phyloP scores from a whole-genome alignment of 1,140 invertebrate genomes.

The Adelges cooleyi region DNA sequence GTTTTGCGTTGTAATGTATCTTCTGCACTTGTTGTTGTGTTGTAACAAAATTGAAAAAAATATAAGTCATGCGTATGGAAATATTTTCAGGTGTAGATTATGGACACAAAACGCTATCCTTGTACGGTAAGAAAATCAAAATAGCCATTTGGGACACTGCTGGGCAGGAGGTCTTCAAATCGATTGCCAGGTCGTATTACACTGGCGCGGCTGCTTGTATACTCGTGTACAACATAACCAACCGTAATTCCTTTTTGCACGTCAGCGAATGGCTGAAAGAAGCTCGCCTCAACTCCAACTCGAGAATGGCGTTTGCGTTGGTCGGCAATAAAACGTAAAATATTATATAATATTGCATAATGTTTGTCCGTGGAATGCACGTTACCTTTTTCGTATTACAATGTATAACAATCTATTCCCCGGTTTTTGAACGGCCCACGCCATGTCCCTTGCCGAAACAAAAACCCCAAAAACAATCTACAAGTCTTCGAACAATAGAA shows the following conservation, averaged over 20 bases:
- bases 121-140: constrained; percentile 56
- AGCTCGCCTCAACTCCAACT: constrained; percentile 48
- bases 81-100: constrained; percentile 47
- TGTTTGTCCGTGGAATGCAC: too few species aligned
- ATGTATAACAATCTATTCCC: too few species aligned
- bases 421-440: too few species aligned
- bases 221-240: constrained; percentile 58
- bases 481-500: too few species aligned
- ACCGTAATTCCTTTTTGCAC: constrained; percentile 55
- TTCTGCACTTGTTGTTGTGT: too few species aligned
- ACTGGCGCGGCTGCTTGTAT: constrained; percentile 61
- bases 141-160: constrained; percentile 58
- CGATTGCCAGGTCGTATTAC: constrained; percentile 58
- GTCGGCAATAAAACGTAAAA: constrained; percentile 46
- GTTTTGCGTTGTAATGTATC: too few species aligned
- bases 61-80: too few species aligned
- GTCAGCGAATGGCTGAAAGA: constrained; percentile 58
- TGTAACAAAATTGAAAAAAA: too few species aligned
- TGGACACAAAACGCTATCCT: constrained; percentile 55
- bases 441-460: too few species aligned
- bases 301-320: constrained; percentile 46
- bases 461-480: too few species aligned
- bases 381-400: too few species aligned
- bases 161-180: constrained; percentile 52
- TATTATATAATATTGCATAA: too few species aligned